These are phyloP conservation scores for Cavia aperea DNA, from an alignment of 2,113 vertebrate species.

Conservation along the genomic window DNA sequence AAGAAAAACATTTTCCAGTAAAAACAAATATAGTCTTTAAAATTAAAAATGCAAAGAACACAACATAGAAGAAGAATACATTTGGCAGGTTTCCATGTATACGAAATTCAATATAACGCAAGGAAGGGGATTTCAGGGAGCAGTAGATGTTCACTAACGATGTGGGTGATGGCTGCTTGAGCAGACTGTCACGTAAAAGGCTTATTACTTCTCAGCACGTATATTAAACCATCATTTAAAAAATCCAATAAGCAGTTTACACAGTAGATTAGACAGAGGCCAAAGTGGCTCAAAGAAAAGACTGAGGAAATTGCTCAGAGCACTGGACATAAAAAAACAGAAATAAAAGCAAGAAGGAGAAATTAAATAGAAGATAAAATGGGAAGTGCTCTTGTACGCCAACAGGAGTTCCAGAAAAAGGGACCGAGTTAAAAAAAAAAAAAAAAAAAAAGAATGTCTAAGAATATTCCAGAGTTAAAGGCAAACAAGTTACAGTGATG, in stretches of 20 bases:
- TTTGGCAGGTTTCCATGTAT: not conserved
- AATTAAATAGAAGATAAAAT: not conserved
- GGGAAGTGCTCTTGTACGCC: not conserved
- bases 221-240: not conserved
- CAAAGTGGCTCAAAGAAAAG: not conserved
- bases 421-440: not conserved
- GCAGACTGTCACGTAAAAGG: not conserved
- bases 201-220: too few relatives aligned
- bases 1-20: not conserved
- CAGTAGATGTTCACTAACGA: not conserved
- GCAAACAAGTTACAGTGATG: conserved; percentile 8
- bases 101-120: not conserved
- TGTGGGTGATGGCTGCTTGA: not conserved
- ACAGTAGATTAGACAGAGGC: not conserved
- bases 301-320: not conserved
- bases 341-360: not conserved
- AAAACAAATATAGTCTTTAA: not conserved
- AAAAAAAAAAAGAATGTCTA: not conserved
- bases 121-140: not conserved
- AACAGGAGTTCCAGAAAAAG: not conserved
- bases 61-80: not conserved
- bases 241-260: not conserved
- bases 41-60: conserved; percentile 9
- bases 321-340: not conserved
- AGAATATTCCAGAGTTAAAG: conserved; percentile 33